A percentile compares a stretch with the other conserved stretches of the same genome.
Evolutionary conservation across 2,113 vertebrate genomes (phyloP).

Genomic region (Eurystomus gularis): DNA sequence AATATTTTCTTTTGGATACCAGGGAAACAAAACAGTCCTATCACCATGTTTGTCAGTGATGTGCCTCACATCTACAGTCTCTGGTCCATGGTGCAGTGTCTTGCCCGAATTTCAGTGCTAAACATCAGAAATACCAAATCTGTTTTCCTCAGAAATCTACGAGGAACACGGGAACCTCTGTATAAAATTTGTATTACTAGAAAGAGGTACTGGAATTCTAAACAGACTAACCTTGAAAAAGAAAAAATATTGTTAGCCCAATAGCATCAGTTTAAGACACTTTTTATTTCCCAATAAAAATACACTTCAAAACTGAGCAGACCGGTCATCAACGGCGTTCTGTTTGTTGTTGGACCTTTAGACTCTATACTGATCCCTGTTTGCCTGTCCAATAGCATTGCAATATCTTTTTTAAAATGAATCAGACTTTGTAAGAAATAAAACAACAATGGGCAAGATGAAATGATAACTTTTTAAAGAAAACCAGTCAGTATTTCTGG

Average conservation of each 20-base stretch:
- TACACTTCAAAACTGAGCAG: not conserved
- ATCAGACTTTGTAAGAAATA: not conserved
- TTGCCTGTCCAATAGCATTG: not conserved
- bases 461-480: not conserved
- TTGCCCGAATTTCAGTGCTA: not conserved
- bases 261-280: not conserved
- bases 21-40: not conserved
- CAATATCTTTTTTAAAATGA: not conserved
- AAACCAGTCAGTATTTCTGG: not conserved
- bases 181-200: not conserved
- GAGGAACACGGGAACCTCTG: not conserved
- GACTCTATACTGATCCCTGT: fast-evolving
- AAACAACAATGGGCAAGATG: not conserved
- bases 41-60: not conserved
- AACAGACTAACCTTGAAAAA: not conserved
- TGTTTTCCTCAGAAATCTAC: not conserved
- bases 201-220: not conserved
- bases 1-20: not conserved
- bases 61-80: not conserved
- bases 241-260: not conserved
- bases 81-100: not conserved
- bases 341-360: not conserved
- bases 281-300: not conserved
- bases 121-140: not conserved
- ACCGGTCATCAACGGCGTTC: too few relatives aligned